phyloP scores from a whole-genome alignment of 37 sponge, comb jelly and placozoan genomes.

The Agelas oroides region DNA sequence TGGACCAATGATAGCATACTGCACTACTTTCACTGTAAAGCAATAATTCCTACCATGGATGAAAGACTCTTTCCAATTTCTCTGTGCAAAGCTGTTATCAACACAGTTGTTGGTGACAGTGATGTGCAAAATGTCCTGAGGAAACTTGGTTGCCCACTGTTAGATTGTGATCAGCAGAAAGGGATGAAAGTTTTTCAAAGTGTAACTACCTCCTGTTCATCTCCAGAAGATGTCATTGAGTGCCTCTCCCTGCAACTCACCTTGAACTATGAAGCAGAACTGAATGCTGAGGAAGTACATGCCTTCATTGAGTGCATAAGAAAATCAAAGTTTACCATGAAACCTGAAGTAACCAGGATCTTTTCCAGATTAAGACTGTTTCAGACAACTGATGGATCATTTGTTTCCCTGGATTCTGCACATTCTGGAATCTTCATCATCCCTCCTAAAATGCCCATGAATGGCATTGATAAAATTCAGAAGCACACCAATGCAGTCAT shows the following conservation, averaged over 20 bases:
- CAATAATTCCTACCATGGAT: conserved; percentile 47
- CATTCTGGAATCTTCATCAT: background rate
- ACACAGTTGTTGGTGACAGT: background rate
- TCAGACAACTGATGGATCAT: conserved; percentile 24
- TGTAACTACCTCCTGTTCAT: too few species aligned
- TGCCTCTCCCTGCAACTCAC: conserved; percentile 22
- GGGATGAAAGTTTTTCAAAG: too few species aligned
- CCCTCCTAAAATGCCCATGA: background rate
- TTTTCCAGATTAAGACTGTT: conserved; percentile 6
- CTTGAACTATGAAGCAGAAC: background rate
- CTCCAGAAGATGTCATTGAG: conserved; percentile 10
- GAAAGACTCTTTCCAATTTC: conserved; percentile 26
- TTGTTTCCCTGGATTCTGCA: background rate
- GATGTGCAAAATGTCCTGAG: conserved; percentile 1
- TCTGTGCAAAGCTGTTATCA: conserved; percentile 6
- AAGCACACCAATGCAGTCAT: background rate
- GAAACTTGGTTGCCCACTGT: conserved; percentile 33
- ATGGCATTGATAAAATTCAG: background rate
- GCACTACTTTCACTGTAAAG: conserved; percentile 6
- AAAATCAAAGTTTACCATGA: background rate
- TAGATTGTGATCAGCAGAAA: background rate
- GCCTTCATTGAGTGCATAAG: conserved; percentile 1
- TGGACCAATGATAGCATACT: background rate
- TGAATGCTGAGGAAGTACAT: conserved; percentile 19
- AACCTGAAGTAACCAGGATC: background rate